Conservation (phyloP, 2,113 vertebrate species). For the Ochotona princeps region DNA sequence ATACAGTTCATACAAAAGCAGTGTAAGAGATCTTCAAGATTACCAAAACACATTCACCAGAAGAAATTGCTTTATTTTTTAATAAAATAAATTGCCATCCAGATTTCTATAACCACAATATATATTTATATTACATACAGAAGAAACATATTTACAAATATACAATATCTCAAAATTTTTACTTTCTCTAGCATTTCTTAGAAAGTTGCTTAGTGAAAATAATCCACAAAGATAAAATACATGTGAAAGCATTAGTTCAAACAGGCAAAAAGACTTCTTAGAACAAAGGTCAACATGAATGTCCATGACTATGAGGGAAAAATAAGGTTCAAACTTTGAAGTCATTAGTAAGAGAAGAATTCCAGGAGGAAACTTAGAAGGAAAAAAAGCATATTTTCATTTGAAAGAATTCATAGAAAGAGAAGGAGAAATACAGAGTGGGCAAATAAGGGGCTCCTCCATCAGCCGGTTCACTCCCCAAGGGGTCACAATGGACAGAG, state of each 20-base stretch:
- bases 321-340: not conserved
- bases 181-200: not conserved
- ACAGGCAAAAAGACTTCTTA: not conserved
- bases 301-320: not conserved
- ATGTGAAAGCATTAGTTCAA: not conserved
- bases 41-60: not conserved
- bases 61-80: not conserved
- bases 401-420: too few species aligned
- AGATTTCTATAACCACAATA: not conserved
- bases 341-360: not conserved
- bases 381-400: not conserved
- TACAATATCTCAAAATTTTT: not conserved
- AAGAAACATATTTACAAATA: constrained; percentile 22
- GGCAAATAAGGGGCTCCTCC: too few species aligned
- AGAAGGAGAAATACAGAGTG: too few species aligned
- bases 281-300: not conserved
- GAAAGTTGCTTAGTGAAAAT: not conserved
- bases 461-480: too few species aligned
- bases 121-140: not conserved
- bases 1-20: not conserved
- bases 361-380: not conserved
- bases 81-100: not conserved
- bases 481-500: too few species aligned
- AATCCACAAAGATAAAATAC: not conserved
- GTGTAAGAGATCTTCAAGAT: not conserved